These are phyloP conservation scores for Cettia cetti DNA, from an alignment of 2,113 vertebrate genomes.

Conservation along the genomic window DNA sequence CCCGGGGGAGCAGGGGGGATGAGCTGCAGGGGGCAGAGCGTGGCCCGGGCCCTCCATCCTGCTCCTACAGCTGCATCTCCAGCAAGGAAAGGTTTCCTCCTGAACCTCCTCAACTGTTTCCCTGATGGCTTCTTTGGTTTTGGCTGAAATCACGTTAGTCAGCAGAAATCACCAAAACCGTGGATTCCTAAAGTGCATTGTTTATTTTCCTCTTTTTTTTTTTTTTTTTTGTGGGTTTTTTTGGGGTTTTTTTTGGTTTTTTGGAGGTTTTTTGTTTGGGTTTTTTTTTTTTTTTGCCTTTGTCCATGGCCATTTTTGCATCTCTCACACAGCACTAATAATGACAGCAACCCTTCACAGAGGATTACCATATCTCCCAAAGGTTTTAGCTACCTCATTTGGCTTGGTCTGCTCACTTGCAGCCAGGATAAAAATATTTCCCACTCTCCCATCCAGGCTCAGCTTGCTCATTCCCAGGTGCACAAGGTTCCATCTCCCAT, in stretches of 20 bases:
- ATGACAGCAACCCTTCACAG: neutral
- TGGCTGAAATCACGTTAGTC: neutral
- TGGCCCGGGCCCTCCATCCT: no score
- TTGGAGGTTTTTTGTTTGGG: no score
- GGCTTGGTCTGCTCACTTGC: neutral
- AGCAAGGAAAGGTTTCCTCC: neutral
- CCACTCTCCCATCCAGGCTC: neutral
- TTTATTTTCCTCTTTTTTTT: neutral
- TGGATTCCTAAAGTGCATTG: neutral
- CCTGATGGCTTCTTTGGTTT: neutral
- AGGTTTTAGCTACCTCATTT: neutral
- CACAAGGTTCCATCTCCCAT: neutral
- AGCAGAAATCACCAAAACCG: neutral
- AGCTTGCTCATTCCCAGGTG: neutral
- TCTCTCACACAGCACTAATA: neutral
- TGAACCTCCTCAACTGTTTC: accelerated
- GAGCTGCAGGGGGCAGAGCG: neutral
- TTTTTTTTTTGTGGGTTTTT: no score
- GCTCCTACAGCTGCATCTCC: no score
- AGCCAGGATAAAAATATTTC: neutral
- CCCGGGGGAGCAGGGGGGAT: neutral
- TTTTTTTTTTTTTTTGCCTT: neutral
- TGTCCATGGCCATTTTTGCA: neutral
- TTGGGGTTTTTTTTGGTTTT: no score
- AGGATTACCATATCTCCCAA: neutral